Base-by-base conservation (phyloP, 2,113 vertebrate genomes). In the Platichthys stellatus region DNA sequence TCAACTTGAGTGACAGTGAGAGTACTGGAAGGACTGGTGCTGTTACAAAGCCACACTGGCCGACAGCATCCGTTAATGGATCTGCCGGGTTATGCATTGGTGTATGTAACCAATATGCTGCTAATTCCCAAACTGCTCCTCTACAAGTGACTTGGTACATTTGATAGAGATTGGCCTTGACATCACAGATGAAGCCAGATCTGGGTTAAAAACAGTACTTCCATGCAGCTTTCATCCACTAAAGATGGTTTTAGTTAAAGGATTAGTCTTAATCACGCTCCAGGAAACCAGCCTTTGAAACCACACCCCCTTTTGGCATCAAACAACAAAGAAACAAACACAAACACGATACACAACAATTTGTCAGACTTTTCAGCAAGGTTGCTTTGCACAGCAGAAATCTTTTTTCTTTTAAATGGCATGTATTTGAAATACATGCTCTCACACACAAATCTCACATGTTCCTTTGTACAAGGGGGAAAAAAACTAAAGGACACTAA, bases 281-380 rank as follows among this genome's bases (percentile, higher is more conserved):
- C 77, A 85, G 82, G 84, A 88, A 88, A 81, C 68, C 81, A 88
- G 82, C 82, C 69, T 86, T 81, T 80, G 38, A 81, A 90, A 86
- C 89, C 85, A 77, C 80, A 80, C 85, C 76, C 78, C 78, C 74
- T 83, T 92, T 94, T 94, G 94, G 94, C 92, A 94, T 94, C 78
- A 83, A 86, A 94, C 82, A 85, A 84, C 78, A 88, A 84, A 83
- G 65, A 88, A 90, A 90, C 76, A 83, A 90, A 86, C 69, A 89
- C 84, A 89, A 89, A 88, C 84, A 92, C 86, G 71, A 73, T 17
- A 89, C 81, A 84, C 64, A 5, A 85, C 81, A 69, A 88, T 15
- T 72, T 86, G 78, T 90, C 80, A 87, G 71, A 84, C 85, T 81
- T 83, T 51, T 88, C 83, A 86, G 87, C 67, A 65, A 84, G 70